These are phyloP conservation scores for Mimumesa dahlbomi DNA, from an alignment of 2,888 invertebrate species.

Conservation along the genomic window DNA sequence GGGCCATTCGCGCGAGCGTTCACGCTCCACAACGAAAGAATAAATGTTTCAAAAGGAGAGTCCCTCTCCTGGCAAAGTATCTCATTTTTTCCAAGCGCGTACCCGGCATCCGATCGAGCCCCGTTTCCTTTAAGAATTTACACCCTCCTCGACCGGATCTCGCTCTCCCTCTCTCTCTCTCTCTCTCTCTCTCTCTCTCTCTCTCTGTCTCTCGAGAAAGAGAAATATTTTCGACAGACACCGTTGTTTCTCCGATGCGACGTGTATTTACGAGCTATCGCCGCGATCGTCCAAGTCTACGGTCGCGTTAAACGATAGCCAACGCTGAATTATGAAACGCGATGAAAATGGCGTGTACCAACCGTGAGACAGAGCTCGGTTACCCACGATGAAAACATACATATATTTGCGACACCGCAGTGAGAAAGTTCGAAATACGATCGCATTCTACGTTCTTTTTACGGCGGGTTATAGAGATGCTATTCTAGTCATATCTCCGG, in stretches of 20 bases:
- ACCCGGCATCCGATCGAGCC: constrained; percentile 30
- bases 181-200: not conserved
- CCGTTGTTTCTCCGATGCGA: not conserved
- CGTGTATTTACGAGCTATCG: constrained; percentile 1
- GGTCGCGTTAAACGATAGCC: not conserved
- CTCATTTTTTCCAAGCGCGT: constrained; percentile 45
- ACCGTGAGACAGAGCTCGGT: not conserved
- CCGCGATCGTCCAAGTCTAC: not conserved
- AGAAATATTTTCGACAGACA: not conserved
- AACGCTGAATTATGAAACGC: not conserved
- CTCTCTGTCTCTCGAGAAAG: not conserved
- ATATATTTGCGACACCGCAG: too few relatives aligned
- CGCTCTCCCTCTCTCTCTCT: not conserved
- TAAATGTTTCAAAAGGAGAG: constrained; percentile 44
- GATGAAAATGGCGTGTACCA: not conserved
- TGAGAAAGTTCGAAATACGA: too few relatives aligned
- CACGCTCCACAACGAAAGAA: constrained; percentile 31
- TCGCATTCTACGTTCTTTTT: too few relatives aligned
- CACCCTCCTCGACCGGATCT: constrained; percentile 22
- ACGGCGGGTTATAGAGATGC: too few relatives aligned
- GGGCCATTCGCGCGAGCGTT: not conserved
- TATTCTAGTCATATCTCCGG: too few relatives aligned
- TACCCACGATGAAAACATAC: not conserved
- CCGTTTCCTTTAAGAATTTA: constrained; percentile 50
- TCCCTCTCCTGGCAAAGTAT: constrained; percentile 26